Conservation (phyloP, 64 coral and sea anemone species). For the Pachyseris speciosa region DNA sequence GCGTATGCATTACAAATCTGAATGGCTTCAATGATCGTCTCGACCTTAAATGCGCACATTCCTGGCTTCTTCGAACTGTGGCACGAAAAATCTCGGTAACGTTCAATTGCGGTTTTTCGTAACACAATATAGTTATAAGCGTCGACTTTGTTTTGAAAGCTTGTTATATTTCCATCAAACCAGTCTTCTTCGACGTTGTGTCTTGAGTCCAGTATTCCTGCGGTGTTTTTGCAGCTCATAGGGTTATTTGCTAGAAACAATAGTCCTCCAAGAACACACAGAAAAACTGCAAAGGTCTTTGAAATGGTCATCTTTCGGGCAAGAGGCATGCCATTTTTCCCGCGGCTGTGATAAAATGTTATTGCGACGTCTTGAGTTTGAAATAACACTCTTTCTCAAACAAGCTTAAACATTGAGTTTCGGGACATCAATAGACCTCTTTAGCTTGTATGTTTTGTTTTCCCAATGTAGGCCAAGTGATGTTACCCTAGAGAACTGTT, state of each 20-base stretch:
- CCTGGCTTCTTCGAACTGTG: constrained; percentile 4
- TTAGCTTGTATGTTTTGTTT: too few relatives aligned
- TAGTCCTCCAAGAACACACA: not conserved
- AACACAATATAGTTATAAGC: constrained; percentile 33
- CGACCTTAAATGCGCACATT: constrained; percentile 57
- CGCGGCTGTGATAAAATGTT: not conserved
- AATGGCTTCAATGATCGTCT: constrained; percentile 14
- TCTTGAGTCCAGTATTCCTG: not conserved
- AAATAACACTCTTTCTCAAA: not conserved
- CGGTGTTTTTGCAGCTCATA: not conserved
- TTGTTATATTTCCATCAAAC: constrained; percentile 69
- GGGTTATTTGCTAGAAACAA: not conserved
- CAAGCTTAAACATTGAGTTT: not conserved
- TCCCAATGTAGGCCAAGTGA: not conserved
- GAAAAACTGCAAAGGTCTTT: not conserved
- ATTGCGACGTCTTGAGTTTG: not conserved
- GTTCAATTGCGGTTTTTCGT: constrained; percentile 19
- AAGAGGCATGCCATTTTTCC: not conserved
- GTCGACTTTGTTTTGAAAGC: constrained; percentile 28
- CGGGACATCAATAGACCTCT: not conserved
- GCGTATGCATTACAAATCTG: constrained; percentile 58
- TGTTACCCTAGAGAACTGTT: too few relatives aligned
- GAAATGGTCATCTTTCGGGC: not conserved
- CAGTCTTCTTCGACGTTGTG: constrained; percentile 24
- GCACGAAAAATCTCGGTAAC: constrained; percentile 63